These are phyloP conservation scores for Bergia puertoricense DNA, from an alignment of 92 coral and sea anemone genomes.

Conservation along the genomic window DNA sequence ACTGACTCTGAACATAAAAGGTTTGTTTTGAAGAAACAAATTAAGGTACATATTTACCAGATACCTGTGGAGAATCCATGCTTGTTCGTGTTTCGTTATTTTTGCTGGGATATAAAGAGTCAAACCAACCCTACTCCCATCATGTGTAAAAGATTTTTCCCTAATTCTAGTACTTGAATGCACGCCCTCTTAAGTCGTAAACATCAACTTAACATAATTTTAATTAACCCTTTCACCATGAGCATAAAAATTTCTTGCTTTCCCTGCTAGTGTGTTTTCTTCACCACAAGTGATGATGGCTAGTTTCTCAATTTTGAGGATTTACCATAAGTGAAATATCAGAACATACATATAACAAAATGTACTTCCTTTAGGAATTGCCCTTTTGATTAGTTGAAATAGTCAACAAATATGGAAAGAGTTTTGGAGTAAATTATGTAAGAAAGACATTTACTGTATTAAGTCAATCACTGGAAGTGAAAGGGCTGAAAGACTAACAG, in stretches of 20 bases:
- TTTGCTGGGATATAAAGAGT: neutral
- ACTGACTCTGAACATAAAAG: neutral
- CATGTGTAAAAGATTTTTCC: neutral
- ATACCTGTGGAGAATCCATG: neutral
- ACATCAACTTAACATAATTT: neutral
- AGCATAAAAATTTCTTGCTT: neutral
- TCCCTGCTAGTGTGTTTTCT: no score
- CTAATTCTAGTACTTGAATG: neutral
- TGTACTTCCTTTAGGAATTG: no score
- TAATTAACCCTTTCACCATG: neutral
- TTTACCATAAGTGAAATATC: no score
- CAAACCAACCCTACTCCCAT: neutral
- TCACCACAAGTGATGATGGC: no score
- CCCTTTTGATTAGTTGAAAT: no score
- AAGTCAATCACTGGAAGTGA: no score
- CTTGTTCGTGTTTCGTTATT: neutral
- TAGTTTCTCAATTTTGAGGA: neutral
- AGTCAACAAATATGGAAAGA: no score
- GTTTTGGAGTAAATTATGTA: no score
- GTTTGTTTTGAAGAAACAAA: no score
- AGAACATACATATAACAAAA: no score
- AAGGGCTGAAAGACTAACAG: no score
- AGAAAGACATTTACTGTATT: no score
- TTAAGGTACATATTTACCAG: neutral
- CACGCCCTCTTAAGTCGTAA: neutral